A percentile compares a stretch with the other conserved stretches of the same genome.
Conservation (phyloP, 1,140 invertebrate species). For the Megathymus violae region DNA sequence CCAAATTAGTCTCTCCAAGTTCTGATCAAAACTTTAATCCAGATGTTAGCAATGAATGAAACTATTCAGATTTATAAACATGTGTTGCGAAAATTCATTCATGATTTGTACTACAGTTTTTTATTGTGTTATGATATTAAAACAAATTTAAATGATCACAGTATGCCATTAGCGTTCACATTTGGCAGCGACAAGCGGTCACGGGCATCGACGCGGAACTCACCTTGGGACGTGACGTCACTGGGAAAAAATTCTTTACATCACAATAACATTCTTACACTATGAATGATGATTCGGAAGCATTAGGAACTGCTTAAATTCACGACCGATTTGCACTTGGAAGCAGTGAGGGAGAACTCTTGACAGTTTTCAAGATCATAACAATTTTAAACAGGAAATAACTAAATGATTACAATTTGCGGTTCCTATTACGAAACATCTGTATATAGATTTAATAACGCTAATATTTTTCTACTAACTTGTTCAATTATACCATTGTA, state of each 20-base stretch:
- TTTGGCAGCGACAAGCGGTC: conserved; percentile 29
- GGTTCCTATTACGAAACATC: not conserved
- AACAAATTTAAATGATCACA: not conserved
- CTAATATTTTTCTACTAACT: no score
- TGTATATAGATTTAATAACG: no score
- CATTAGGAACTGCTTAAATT: no score
- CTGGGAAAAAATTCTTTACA: not conserved
- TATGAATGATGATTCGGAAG: no score
- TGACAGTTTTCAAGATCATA: conserved; percentile 50
- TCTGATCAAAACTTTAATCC: conserved; percentile 1
- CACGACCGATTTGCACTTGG: conserved; percentile 30
- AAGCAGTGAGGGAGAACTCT: conserved; percentile 43
- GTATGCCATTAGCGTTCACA: conserved; percentile 29
- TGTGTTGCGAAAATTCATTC: not conserved
- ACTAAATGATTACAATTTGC: conserved; percentile 29
- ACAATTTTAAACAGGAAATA: conserved; percentile 48
- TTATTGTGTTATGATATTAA: not conserved
- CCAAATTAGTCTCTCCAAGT: no score
- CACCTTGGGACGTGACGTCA: conserved; percentile 26
- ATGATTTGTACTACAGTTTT: conserved; percentile 6
- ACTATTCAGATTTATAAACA: conserved; percentile 9
- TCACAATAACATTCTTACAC: no score
- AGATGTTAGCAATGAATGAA: conserved; percentile 1
- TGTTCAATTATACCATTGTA: no score
- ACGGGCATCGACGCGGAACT: conserved; percentile 41